These are phyloP conservation scores for Conus canariensis DNA, from an alignment of 2,888 invertebrate species.

Conservation along the genomic window DNA sequence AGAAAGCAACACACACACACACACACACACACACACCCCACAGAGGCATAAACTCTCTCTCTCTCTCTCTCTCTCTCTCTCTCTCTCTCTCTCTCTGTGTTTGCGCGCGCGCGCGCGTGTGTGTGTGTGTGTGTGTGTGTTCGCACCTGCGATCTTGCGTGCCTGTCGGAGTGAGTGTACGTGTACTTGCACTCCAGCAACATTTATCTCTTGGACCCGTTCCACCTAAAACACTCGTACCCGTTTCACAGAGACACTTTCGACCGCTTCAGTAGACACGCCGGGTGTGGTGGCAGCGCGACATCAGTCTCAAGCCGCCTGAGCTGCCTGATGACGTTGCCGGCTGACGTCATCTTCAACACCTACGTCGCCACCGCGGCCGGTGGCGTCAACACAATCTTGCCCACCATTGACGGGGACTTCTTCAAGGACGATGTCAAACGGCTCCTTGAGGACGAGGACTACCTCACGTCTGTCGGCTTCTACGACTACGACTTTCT, in stretches of 20 bases:
- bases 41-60: too few relatives aligned
- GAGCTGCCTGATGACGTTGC: not conserved
- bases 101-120: too few relatives aligned
- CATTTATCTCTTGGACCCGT: too few relatives aligned
- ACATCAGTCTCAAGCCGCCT: not conserved
- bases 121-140: too few relatives aligned
- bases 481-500: conserved; percentile 41
- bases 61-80: too few relatives aligned
- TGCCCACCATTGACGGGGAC: conserved; percentile 34
- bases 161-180: too few relatives aligned
- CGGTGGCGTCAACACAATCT: not conserved
- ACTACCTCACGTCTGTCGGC: conserved; percentile 42
- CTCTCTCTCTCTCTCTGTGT: too few relatives aligned
- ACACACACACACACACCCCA: too few relatives aligned
- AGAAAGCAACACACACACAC: too few relatives aligned
- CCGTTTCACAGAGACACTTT: not conserved
- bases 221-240: too few relatives aligned
- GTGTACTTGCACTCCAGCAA: too few relatives aligned
- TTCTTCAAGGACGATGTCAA: conserved; percentile 32
- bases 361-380: not conserved
- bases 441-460: conserved; percentile 35
- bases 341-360: conserved; percentile 19
- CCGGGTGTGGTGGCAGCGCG: not conserved
- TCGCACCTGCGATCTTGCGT: too few relatives aligned
- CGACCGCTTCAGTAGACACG: not conserved